phyloP scores from a whole-genome alignment of 1,140 invertebrate species.

The Meloidogyne hapla region DNA sequence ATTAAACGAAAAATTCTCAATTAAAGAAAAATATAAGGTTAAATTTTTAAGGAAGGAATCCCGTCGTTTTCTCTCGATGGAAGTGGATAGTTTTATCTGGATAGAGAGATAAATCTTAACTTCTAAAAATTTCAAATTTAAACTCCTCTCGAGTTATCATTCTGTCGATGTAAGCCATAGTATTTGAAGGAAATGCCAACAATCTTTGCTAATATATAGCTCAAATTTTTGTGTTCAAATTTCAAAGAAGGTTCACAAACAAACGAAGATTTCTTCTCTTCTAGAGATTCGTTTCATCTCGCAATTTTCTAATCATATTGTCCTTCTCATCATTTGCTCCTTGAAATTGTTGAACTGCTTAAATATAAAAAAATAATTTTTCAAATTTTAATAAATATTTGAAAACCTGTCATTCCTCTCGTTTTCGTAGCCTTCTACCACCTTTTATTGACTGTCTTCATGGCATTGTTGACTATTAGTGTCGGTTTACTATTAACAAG shows the following conservation, averaged over 20 bases:
- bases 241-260: background rate
- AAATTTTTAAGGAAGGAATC: no score
- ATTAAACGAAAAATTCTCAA: no score
- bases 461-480: slow-evolving; percentile 5
- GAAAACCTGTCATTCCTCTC: slow-evolving; percentile 38
- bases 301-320: background rate
- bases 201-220: background rate
- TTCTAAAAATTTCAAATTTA: no score
- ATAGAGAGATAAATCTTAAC: no score
- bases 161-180: background rate
- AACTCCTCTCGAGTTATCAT: background rate
- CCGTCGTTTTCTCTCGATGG: no score
- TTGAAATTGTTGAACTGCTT: background rate
- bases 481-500: background rate
- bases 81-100: no score
- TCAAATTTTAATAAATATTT: slow-evolving; percentile 10
- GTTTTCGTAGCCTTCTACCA: slow-evolving; percentile 33
- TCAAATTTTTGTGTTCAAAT: background rate
- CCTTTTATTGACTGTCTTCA: slow-evolving; percentile 22
- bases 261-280: background rate
- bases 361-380: background rate
- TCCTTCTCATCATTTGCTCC: background rate
- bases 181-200: background rate
- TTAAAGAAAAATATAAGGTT: no score
- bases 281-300: background rate